Base-by-base conservation (phyloP, 2,113 vertebrate genomes). In the Elachura formosa region DNA sequence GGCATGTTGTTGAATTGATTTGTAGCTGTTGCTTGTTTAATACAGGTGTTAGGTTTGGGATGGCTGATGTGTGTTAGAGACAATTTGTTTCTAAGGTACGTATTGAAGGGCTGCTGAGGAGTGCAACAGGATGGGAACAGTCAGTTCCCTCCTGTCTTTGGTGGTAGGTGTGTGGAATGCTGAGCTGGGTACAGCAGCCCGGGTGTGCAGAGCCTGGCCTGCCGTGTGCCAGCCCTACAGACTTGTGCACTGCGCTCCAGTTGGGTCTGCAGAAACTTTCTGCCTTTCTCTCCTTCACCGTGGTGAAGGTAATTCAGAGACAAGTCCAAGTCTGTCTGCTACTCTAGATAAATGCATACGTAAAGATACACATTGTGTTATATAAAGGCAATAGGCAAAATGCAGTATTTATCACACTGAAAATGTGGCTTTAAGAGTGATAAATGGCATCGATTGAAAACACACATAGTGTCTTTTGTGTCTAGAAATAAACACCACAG, bases 171-270 rank as follows among this genome's bases (percentile, higher is more conserved):
- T 45, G 33, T 77, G 20, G 45, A 10, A 6, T 34, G 38, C 8
- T 29, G 24, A 67, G n/a, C 11, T 21, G 48, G 2, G 6, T 66
- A 13, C 25, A 23, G 0, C 22, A 40, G 23, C 45, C 17, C 6
- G 2, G 9, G 18, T 2, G 26, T 49, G 46, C 66, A 59, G 71
- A 34, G 29, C 19, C 48, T 52, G 24, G 28, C 24, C n/a, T 88
- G 79, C 43, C 23, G 43, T 2, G 4, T 26, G 31, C 51, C 51
- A 33, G 0, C 25, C 9, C 1, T 20, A 5, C 12, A 38, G 31
- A 55, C 9, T 5, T 9, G 9, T 6, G 23, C 6, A 3, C 22
- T 49, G n/a, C 21, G 2, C 14, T 45, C 4, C 22, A 24, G 28
- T 14, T 1, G 1, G 33, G 63, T 31, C 14, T 66, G 58, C 62